These are phyloP conservation scores for Etheostoma spectabile DNA, from an alignment of 2,113 vertebrate genomes.

Conservation along the genomic window DNA sequence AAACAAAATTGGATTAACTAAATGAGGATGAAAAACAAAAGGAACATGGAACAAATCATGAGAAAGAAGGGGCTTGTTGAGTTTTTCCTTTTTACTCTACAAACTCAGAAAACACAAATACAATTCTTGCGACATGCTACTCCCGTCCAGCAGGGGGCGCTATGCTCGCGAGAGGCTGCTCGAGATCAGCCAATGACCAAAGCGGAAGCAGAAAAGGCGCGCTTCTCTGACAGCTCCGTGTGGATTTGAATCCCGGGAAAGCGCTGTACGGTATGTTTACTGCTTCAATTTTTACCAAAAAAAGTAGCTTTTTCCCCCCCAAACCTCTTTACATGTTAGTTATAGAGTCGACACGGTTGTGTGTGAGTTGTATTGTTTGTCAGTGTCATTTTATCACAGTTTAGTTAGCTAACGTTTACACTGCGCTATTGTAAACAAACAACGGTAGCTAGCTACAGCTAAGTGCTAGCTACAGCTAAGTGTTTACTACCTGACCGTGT, in stretches of 20 bases:
- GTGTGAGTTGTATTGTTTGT: not conserved
- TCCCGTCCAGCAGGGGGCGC: conserved; percentile 26
- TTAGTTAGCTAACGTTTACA: not conserved
- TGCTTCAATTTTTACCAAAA: not conserved
- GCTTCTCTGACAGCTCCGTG: not conserved
- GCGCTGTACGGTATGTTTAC: not conserved
- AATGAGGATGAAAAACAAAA: no score
- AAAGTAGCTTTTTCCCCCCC: rapidly evolving
- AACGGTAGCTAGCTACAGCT: no score
- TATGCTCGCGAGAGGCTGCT: rapidly evolving
- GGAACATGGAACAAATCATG: no score
- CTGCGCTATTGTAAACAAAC: not conserved
- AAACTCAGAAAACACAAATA: no score
- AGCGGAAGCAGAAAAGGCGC: conserved; percentile 40
- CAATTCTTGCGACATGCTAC: no score
- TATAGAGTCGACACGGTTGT: rapidly evolving
- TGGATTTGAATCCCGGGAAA: conserved; percentile 40
- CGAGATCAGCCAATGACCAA: not conserved
- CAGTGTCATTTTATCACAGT: rapidly evolving
- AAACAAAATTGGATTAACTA: no score
- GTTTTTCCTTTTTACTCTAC: no score
- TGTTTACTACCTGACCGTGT: no score
- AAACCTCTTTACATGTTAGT: not conserved
- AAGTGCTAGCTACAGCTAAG: no score
- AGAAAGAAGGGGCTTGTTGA: no score